phyloP scores from a whole-genome alignment of 2,113 vertebrate genomes.

The Tautogolabrus adspersus region DNA sequence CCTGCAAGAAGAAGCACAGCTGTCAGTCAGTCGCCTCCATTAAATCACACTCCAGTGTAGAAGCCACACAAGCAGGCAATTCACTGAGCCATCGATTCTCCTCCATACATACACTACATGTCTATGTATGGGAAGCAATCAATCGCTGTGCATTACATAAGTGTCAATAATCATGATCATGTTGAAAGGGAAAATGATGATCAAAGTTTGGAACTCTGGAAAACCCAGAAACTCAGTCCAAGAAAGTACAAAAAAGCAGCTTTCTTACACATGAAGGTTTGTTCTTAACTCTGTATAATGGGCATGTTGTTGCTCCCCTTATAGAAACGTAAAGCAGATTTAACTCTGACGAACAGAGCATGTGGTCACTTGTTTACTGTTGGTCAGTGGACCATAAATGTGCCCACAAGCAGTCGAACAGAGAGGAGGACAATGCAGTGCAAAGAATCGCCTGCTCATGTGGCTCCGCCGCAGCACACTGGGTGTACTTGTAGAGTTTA shows the following conservation, averaged over 20 bases:
- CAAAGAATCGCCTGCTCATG: conserved; percentile 38
- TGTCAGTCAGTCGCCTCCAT: background rate
- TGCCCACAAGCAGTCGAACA: background rate
- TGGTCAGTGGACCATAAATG: conserved; percentile 16
- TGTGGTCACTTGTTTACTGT: conserved; percentile 2
- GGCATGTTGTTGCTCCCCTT: background rate
- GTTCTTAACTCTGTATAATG: background rate
- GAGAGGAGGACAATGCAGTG: conserved; percentile 5
- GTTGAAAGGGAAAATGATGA: background rate
- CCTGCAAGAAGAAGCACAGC: conserved; percentile 78
- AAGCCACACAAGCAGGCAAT: conserved; percentile 51
- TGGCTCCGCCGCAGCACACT: conserved; percentile 39
- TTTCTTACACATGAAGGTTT: background rate
- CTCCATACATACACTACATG: conserved; percentile 31
- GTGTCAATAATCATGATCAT: background rate
- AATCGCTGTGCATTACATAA: conserved; percentile 22
- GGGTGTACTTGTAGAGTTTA: conserved; percentile 9
- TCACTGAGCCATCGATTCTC: conserved; percentile 33
- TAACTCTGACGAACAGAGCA: conserved; percentile 2
- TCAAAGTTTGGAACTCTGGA: background rate
- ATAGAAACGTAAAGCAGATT: background rate
- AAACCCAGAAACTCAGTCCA: conserved; percentile 4
- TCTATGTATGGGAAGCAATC: conserved; percentile 41
- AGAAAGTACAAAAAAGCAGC: conserved; percentile 5
- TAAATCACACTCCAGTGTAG: background rate